Percentiles rank a stretch among this genome's conserved stretches.
These are phyloP conservation scores for Sympetrum striolatum DNA, from an alignment of 2,888 invertebrate species.

Conservation along the genomic window DNA sequence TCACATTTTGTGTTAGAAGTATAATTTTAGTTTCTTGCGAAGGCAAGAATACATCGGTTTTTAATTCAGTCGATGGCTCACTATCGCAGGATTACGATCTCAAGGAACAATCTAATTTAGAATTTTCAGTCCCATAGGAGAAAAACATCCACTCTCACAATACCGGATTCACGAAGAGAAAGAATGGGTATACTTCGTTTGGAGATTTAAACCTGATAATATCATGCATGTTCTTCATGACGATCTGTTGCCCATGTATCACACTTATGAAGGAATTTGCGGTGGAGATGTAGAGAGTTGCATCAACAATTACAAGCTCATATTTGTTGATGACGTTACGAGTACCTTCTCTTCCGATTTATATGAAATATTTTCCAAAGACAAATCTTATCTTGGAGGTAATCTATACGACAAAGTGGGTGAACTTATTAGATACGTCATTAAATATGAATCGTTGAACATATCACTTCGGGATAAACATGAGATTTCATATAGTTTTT, in stretches of 20 bases:
- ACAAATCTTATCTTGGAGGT: neutral
- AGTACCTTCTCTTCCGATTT: neutral
- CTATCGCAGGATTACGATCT: no score
- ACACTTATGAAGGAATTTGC: slow-evolving; percentile 55
- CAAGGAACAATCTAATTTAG: neutral
- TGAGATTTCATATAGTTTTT: no score
- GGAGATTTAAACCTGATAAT: slow-evolving; percentile 62
- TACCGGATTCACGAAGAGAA: slow-evolving; percentile 13
- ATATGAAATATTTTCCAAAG: neutral
- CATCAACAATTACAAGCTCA: slow-evolving; percentile 51
- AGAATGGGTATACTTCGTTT: slow-evolving; percentile 53
- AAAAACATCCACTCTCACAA: neutral
- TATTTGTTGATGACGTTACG: slow-evolving; percentile 54
- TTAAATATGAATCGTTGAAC: no score
- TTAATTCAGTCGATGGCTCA: no score
- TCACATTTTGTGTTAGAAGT: no score
- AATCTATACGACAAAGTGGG: no score
- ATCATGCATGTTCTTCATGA: slow-evolving; percentile 65
- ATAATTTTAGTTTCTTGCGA: no score
- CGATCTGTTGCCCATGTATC: slow-evolving; percentile 60
- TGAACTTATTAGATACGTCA: no score
- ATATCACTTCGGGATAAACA: no score
- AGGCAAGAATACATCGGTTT: no score
- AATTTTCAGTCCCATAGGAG: neutral
- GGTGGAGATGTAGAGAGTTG: slow-evolving; percentile 50